Evolutionary conservation across 2,888 invertebrate genomes (phyloP), one percentile per base, ranked within the genome.

Genomic region (Lypha dubia): DNA sequence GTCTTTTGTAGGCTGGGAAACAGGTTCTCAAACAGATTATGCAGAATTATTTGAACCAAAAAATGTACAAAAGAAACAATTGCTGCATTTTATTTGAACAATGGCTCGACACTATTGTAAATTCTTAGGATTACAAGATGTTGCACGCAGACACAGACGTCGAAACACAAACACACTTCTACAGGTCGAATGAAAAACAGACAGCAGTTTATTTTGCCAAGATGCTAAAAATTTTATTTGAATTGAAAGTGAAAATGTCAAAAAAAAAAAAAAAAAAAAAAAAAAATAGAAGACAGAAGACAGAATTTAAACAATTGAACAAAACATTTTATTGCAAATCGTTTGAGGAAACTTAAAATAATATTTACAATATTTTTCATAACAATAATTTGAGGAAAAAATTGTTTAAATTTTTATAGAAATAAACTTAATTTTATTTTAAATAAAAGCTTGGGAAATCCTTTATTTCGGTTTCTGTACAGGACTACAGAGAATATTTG

Each of bases 41-140:
- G 67, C 71, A 65, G 7, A 65, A 51, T 17, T 15, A 67, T 17
- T 24, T 15, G 28, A 44, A 60, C 28, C 41, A 67, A 53, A 67
- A 51, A 41, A 70, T 22, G 4, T n/a, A 49, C 44, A 79, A 28
- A 73, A 38, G 35, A 41, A 60, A 67, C 63, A 80, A 60, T 51
- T 53, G 63, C 53, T 32, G 41, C 75, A 65, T 79, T 75, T 65
- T 65, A 65, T 71, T 74, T 74, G 20, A 58, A 74, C 46, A 83
- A 79, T 65, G 68, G 44, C 68, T 63, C 63, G 63, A 74, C 63
- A 58, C 68, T 56, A 49, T 65, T 83, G 58, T 53, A 79, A 75
- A 83, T 58, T 70, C 63, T 60, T 65, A 60, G 63, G 79, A 65
- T 79, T 75, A 58, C 65, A 75, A 68, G 35, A 38, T 74, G 75